Evolutionary conservation across 2,888 invertebrate genomes (phyloP).

Genomic region (Limnephilus auricula): DNA sequence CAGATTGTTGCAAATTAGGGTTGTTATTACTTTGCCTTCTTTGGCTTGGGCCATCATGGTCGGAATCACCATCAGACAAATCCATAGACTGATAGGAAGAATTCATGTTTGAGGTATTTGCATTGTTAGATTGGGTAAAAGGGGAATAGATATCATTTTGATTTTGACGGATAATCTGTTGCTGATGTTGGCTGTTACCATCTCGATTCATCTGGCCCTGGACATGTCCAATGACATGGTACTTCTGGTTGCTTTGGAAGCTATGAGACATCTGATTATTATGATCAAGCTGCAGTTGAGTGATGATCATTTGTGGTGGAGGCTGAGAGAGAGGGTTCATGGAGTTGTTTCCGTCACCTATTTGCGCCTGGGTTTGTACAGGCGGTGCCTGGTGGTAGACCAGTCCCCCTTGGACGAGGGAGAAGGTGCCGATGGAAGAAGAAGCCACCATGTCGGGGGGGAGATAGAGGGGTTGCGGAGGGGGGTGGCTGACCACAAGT

Average conservation of each 20-base stretch:
- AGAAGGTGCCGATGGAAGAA: conserved; percentile 59
- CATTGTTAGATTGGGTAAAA: conserved; percentile 34
- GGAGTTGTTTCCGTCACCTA: conserved; percentile 60
- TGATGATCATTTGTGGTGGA: conserved; percentile 64
- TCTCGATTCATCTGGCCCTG: conserved; percentile 56
- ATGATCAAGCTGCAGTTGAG: conserved; percentile 61
- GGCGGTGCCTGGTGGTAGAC: conserved; percentile 65
- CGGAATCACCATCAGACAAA: conserved; percentile 23
- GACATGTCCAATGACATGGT: conserved; percentile 61
- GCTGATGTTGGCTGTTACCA: conserved; percentile 45
- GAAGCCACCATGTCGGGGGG: conserved; percentile 60
- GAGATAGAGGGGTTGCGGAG: conserved; percentile 61
- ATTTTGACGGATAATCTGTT: conserved; percentile 55
- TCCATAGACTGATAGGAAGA: conserved; percentile 60
- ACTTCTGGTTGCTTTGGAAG: conserved; percentile 57
- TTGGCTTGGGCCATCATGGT: conserved; percentile 51
- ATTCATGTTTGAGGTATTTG: conserved; percentile 52
- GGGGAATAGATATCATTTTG: conserved; percentile 43
- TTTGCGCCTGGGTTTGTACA: conserved; percentile 63
- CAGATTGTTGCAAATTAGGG: conserved; percentile 45
- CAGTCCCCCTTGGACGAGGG: conserved; percentile 61
- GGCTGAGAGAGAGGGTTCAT: conserved; percentile 63
- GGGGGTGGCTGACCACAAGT: conserved; percentile 61
- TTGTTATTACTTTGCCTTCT: conserved; percentile 44
- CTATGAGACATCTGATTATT: conserved; percentile 58